These are phyloP conservation scores for Branchinecta lindahli DNA, from an alignment of 1,140 invertebrate genomes.

Conservation along the genomic window DNA sequence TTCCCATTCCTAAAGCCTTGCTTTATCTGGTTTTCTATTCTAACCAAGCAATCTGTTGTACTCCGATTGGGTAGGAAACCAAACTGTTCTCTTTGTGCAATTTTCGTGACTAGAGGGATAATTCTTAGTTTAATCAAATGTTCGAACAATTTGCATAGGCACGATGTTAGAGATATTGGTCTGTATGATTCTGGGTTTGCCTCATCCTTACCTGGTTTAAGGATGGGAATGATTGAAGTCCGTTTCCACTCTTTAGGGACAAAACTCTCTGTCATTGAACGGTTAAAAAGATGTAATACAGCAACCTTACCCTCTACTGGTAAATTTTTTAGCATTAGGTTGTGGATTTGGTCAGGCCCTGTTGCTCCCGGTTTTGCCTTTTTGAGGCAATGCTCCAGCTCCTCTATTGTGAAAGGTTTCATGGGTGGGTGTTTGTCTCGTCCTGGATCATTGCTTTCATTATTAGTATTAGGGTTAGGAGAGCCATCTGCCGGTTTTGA, in stretches of 20 bases:
- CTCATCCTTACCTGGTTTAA: no score
- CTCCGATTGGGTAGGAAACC: no score
- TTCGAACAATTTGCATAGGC: constrained; percentile 2
- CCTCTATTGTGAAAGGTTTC: background rate
- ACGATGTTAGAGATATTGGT: background rate
- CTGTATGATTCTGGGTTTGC: background rate
- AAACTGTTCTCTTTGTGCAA: no score
- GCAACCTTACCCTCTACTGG: background rate
- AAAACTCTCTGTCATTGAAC: background rate
- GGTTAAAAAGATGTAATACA: background rate
- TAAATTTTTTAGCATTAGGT: constrained; percentile 6
- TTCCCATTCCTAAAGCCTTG: no score
- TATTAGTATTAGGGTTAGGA: background rate
- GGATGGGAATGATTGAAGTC: no score
- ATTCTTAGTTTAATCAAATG: constrained; percentile 1
- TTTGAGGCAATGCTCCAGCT: background rate
- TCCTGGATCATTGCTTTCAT: background rate
- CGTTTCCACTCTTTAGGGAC: constrained; percentile 3
- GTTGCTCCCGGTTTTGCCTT: constrained; percentile 8
- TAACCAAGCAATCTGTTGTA: no score
- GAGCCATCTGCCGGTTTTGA: background rate
- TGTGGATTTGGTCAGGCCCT: background rate
- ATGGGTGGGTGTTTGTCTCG: background rate
- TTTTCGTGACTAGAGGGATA: no score
- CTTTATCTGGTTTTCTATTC: no score